phyloP scores from a whole-genome alignment of 2,113 vertebrate genomes.

The Gymnorhina tibicen region DNA sequence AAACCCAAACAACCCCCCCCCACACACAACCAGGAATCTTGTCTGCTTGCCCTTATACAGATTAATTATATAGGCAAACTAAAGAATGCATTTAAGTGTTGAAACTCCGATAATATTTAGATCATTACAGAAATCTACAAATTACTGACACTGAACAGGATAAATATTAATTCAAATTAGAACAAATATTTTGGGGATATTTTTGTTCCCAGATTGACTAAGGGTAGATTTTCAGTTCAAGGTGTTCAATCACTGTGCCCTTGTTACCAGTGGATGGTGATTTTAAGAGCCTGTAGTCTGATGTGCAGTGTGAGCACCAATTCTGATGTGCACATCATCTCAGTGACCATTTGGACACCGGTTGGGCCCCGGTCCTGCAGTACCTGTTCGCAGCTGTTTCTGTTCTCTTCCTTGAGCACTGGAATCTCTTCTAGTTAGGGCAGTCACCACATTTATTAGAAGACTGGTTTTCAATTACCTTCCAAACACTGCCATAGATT shows the following conservation, averaged over 20 bases:
- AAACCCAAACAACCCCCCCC: fast-evolving
- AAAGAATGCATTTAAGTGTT: neutral
- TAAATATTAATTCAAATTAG: neutral
- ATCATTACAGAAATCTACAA: neutral
- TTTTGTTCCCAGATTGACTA: neutral
- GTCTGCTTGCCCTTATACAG: neutral
- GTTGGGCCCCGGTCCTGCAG: fast-evolving
- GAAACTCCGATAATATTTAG: neutral
- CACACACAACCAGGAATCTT: neutral
- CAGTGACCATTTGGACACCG: fast-evolving
- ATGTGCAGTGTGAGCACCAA: neutral
- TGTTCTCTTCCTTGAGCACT: neutral
- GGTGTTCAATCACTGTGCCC: neutral
- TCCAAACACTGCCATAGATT: constrained; percentile 10
- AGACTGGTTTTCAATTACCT: constrained; percentile 51
- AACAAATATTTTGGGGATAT: fast-evolving
- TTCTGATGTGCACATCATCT: neutral
- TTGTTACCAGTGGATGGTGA: neutral
- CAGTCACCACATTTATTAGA: neutral
- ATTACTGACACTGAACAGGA: neutral
- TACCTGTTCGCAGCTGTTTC: neutral
- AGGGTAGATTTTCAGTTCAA: neutral
- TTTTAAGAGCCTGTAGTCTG: neutral
- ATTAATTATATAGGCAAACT: neutral
- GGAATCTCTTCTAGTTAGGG: neutral